These are phyloP conservation scores for Boloria selene DNA, from an alignment of 2,888 invertebrate species.

Conservation along the genomic window DNA sequence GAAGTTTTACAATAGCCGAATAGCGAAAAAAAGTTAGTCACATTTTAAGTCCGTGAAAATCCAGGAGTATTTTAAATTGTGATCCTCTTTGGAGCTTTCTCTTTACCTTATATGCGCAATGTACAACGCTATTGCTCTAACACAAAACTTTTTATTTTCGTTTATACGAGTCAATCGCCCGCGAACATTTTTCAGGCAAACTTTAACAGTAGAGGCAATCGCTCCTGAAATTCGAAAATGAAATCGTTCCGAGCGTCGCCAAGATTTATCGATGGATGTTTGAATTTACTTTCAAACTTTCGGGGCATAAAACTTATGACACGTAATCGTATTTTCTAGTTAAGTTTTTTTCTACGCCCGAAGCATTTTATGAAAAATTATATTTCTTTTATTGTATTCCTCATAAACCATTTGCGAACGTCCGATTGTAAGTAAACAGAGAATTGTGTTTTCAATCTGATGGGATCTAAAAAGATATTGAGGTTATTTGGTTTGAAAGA, in stretches of 20 bases:
- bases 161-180: slow-evolving; percentile 82
- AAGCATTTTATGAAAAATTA: slow-evolving; percentile 25
- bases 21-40: slow-evolving; percentile 64
- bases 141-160: slow-evolving; percentile 82
- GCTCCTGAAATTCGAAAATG: slow-evolving; percentile 83
- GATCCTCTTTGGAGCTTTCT: slow-evolving; percentile 66
- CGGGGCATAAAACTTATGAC: slow-evolving; percentile 81
- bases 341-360: slow-evolving; percentile 45
- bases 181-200: slow-evolving; percentile 82
- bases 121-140: slow-evolving; percentile 78
- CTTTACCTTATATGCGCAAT: slow-evolving; percentile 76
- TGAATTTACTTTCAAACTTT: slow-evolving; percentile 81
- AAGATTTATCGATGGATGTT: slow-evolving; percentile 82
- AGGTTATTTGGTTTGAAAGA: background rate
- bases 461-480: background rate
- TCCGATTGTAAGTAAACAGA: background rate
- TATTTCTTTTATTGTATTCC: slow-evolving; percentile 28
- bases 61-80: slow-evolving; percentile 66
- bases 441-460: background rate
- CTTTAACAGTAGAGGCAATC: slow-evolving; percentile 82
- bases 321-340: slow-evolving; percentile 79
- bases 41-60: slow-evolving; percentile 62
- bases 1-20: slow-evolving; percentile 57
- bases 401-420: background rate
- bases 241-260: slow-evolving; percentile 81